Evolutionary conservation across 2,888 invertebrate genomes (phyloP), one percentile per base, ranked within the genome.

Genomic region (Catocala fraxini): DNA sequence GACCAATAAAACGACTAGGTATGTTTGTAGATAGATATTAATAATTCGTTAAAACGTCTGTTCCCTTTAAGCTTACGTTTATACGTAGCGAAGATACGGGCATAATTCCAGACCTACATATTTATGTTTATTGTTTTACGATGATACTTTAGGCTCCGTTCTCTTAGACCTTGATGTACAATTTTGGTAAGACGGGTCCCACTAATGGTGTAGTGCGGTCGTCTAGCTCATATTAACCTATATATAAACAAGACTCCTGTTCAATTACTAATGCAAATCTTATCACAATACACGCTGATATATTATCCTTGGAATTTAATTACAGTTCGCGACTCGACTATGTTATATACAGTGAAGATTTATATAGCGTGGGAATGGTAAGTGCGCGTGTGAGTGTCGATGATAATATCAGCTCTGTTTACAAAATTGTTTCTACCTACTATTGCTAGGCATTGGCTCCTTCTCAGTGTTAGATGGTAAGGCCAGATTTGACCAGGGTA

Each of bases 241-340:
- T 25, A 43, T 49, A 15, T 39, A 51, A 51, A 33, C 25, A 10
- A 48, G 12, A 34, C 42, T 49, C 35, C 34, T 9, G 47, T 68
- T 70, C 59, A 71, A 74, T 77, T 70, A 73, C 51, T 62, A 68
- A 74, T 74, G 77, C 68, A 65, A 74, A 77, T 74, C 62, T 65
- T 77, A 65, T 63, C 58, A 65, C 74, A 70, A 66, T 62, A 69
- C 61, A 70, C 51, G 64, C 52, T 63, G 72, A 64, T 66, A 60
- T 65, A 71, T 72, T 71, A 70, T 75, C 62, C 56, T 52, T 58
- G 65, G 68, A 75, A 80, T 80, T 75, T 73, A 73, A 75, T 77
- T 73, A 79, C 57, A 56, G 61, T 41, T 49, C 58, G 52, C 34
- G 42, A 56, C 48, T 49, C 57, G 46, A 69, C 65, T 64, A 55